Evolutionary conservation across 2,113 vertebrate species (phyloP), one percentile per base, ranked within the genome.

Genomic region (Zapus hudsonius): DNA sequence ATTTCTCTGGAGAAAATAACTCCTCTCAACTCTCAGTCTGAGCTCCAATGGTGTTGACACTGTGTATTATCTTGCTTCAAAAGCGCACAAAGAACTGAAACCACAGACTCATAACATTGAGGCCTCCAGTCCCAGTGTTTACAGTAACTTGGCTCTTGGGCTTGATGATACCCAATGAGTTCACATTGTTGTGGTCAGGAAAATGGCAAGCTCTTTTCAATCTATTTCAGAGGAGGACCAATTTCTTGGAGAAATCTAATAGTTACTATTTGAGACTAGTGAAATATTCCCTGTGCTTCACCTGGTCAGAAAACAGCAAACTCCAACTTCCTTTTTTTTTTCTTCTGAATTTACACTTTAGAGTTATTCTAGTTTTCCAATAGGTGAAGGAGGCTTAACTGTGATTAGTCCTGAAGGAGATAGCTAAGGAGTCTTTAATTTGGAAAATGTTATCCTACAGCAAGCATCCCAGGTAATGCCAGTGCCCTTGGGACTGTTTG

Each of bases 361-460:
- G 69, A 74, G 89, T 38, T 84, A 67, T 85, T 86, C 22, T 15
- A 38, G 29, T 84, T 91, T 74, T 5, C 38, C 38, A 67, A 1
- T 59, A 74, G 63, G 6, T 79, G 11, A 69, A n/a, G 2, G 47
- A 22, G 25, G 67, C 23, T 87, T 87, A 80, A 69, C 84, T 25
- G 29, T 79, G 44, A 33, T 55, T 91, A 88, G 12, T 57, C 52
- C 38, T 64, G 19, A 80, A 90, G 29, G 81, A 64, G 15, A 87
- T 8, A 84, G 22, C 38, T 78, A 66, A 87, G 76, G 59, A 86
- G n/a, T 23, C 9, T 76, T 88, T 90, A 61, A 31, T 90, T 92
- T 83, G 25, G 33, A 57, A 5, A 52, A 92, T n/a, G 40, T 36
- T 74, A 81, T 44, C 64, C 27, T 36, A 74, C 91, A 81, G 1